Conservation (phyloP, 2,888 invertebrate species). For the Automeris io region DNA sequence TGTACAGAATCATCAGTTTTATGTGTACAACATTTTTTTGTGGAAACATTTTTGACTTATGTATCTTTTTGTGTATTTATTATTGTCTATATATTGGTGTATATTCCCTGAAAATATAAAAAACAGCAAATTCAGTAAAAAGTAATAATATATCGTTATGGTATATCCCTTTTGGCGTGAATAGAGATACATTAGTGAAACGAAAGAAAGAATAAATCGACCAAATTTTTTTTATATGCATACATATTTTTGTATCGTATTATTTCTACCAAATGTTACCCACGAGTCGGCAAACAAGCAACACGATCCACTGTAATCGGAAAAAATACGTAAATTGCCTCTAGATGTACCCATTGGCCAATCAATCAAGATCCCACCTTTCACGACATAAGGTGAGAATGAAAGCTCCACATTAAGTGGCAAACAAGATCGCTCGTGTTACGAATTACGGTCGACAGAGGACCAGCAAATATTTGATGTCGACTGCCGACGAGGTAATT, state of each 20-base stretch:
- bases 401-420: slow-evolving; percentile 21
- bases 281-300: slow-evolving; percentile 68
- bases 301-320: slow-evolving; percentile 50
- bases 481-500: slow-evolving; percentile 42
- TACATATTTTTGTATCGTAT: slow-evolving; percentile 19
- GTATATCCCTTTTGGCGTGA: too few relatives aligned
- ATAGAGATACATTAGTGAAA: too few relatives aligned
- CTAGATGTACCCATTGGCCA: slow-evolving; percentile 28
- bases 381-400: neutral
- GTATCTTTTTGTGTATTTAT: too few relatives aligned
- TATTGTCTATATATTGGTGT: too few relatives aligned
- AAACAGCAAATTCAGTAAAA: too few relatives aligned
- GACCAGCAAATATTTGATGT: slow-evolving; percentile 71
- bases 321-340: slow-evolving; percentile 56
- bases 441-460: slow-evolving; percentile 64
- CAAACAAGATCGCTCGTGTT: slow-evolving; percentile 42
- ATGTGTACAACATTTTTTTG: too few relatives aligned
- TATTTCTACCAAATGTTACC: slow-evolving; percentile 52
- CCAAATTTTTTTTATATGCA: too few relatives aligned
- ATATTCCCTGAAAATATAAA: too few relatives aligned
- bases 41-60: too few relatives aligned
- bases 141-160: too few relatives aligned
- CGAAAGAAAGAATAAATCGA: too few relatives aligned
- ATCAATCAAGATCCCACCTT: slow-evolving; percentile 17
- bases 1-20: too few relatives aligned